Conservation (phyloP, 35 echinoderm and acorn worm species). For the Holothuria glaberrima region DNA sequence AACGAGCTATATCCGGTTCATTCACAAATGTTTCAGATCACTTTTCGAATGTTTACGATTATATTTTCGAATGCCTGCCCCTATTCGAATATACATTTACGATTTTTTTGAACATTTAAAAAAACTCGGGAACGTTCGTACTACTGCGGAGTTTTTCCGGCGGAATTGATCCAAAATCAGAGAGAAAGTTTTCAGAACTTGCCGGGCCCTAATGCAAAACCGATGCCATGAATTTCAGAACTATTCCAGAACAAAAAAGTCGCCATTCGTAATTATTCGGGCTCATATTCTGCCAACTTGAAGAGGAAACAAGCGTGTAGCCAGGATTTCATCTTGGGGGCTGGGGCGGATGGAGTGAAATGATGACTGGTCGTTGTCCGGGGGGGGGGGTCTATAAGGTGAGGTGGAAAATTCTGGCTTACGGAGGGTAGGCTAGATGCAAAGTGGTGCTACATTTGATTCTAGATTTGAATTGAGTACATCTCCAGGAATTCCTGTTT, state of each 20-base stretch:
- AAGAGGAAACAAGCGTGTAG: too few species aligned
- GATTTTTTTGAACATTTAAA: conserved; percentile 39
- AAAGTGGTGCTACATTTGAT: too few species aligned
- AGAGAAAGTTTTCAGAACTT: conserved; percentile 25
- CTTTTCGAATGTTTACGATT: conserved; percentile 7
- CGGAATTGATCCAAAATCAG: conserved; percentile 33
- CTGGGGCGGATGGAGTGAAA: too few species aligned
- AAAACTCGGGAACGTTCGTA: conserved; percentile 3
- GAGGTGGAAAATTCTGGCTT: too few species aligned
- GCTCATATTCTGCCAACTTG: neutral
- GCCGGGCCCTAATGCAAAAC: neutral
- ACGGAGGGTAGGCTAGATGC: too few species aligned
- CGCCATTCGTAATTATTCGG: neutral
- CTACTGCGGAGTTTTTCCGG: conserved; percentile 25
- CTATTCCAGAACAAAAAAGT: neutral
- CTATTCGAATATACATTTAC: neutral
- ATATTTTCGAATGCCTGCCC: neutral
- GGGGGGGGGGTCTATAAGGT: too few species aligned
- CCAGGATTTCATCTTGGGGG: too few species aligned
- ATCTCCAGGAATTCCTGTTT: too few species aligned
- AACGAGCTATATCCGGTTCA: neutral
- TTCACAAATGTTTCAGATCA: conserved; percentile 21
- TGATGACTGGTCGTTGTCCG: too few species aligned
- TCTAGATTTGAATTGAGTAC: too few species aligned
- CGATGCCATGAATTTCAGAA: conserved; percentile 24